A percentile compares a stretch with the other conserved stretches of the same genome.
phyloP scores from a whole-genome alignment of 2,797 vertebrate species.

The Periparus ater region DNA sequence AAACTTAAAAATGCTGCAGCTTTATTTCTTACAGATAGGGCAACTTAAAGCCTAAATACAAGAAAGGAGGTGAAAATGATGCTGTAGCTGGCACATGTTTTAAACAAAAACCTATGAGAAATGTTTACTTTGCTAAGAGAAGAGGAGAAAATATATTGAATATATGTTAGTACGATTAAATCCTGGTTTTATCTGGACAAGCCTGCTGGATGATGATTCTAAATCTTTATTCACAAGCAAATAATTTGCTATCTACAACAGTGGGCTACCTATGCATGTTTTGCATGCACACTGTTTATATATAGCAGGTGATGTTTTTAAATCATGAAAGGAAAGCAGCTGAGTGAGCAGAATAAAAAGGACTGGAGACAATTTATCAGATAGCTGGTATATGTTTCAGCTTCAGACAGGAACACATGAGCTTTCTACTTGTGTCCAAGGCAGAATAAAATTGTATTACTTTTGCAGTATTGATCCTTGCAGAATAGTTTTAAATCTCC shows the following conservation, averaged over 20 bases:
- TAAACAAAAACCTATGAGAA: not conserved
- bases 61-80: not conserved
- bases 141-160: not conserved
- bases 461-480: not conserved
- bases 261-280: not conserved
- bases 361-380: not conserved
- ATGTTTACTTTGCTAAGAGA: not conserved
- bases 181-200: not conserved
- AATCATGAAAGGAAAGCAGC: not conserved
- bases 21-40: not conserved
- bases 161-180: not conserved
- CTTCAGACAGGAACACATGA: not conserved
- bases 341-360: not conserved
- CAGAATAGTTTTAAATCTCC: not conserved
- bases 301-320: not conserved
- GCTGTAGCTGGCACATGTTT: not conserved
- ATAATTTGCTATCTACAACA: not conserved
- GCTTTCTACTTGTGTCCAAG: conserved; percentile 10
- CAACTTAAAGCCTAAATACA: not conserved
- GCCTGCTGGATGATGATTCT: not conserved
- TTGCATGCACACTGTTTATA: not conserved
- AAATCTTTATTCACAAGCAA: not conserved
- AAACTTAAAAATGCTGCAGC: conserved; percentile 2
- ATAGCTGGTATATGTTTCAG: not conserved
- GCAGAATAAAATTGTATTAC: not conserved